Conservation (phyloP, 2,888 invertebrate species). For the Crioceris asparagi region DNA sequence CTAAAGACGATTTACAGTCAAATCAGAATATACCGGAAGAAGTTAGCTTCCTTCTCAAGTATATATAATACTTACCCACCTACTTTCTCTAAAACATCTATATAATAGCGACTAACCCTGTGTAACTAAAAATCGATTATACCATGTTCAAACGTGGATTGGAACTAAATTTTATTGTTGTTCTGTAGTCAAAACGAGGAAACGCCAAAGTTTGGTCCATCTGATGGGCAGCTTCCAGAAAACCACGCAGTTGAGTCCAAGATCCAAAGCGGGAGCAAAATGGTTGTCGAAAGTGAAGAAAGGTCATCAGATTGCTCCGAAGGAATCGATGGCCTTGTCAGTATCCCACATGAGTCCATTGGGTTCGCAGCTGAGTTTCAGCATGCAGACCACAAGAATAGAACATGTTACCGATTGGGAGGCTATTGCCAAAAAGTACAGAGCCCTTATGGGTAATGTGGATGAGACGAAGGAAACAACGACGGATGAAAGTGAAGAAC, state of each 20-base stretch:
- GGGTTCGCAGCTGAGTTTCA: conserved; percentile 76
- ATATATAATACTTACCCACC: too few relatives aligned
- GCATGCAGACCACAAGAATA: conserved; percentile 62
- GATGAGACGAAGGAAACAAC: conserved; percentile 43
- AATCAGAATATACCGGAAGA: too few relatives aligned
- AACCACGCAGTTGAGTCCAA: conserved; percentile 59
- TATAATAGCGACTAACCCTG: too few relatives aligned
- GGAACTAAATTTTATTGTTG: too few relatives aligned
- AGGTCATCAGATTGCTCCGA: conserved; percentile 61
- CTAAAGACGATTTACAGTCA: too few relatives aligned
- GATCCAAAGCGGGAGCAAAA: conserved; percentile 79
- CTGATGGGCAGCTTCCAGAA: conserved; percentile 67
- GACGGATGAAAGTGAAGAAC: conserved; percentile 31
- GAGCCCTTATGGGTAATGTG: conserved; percentile 56
- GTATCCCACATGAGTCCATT: conserved; percentile 74
- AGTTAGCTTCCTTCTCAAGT: too few relatives aligned
- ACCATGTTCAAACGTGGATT: too few relatives aligned
- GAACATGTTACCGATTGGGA: conserved; percentile 91
- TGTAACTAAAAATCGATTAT: too few relatives aligned
- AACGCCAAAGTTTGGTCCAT: conserved; percentile 70
- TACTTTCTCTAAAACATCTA: too few relatives aligned
- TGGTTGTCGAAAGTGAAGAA: conserved; percentile 84
- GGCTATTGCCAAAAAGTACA: conserved; percentile 77
- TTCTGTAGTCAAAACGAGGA: conserved; percentile 34
- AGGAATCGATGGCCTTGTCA: conserved; percentile 68